phyloP scores from a whole-genome alignment of 2,888 invertebrate species.

The Erebia ligea region DNA sequence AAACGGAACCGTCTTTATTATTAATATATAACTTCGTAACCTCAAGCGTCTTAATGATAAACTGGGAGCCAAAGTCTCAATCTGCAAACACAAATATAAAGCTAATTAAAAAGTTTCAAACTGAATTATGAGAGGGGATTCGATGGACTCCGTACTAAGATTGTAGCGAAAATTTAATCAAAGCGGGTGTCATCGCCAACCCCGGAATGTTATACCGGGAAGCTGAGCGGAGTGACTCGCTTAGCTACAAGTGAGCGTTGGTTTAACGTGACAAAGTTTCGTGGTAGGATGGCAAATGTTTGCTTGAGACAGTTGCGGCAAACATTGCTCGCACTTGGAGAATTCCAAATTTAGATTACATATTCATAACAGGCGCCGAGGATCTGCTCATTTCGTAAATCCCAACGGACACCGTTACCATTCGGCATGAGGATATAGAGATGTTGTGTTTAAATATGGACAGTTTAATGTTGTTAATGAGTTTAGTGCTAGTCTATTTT shows the following conservation, averaged over 20 bases:
- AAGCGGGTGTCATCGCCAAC: constrained; percentile 61
- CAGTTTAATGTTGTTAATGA: background rate
- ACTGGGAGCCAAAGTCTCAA: constrained; percentile 78
- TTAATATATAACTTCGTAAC: constrained; percentile 76
- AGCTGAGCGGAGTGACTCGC: constrained; percentile 33
- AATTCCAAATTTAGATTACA: constrained; percentile 81
- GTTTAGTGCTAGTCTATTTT: background rate
- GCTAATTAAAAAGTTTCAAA: constrained; percentile 83
- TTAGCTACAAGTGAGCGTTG: constrained; percentile 17
- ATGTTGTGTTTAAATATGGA: constrained; percentile 18
- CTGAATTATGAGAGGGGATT: constrained; percentile 83
- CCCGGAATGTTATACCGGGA: constrained; percentile 57
- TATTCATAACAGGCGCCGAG: constrained; percentile 79
- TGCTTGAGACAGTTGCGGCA: constrained; percentile 71
- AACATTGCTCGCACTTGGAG: constrained; percentile 78
- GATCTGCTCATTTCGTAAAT: constrained; percentile 73
- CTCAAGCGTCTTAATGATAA: constrained; percentile 74
- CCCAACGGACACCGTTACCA: constrained; percentile 63
- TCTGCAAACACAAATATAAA: constrained; percentile 83
- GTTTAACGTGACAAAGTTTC: constrained; percentile 44
- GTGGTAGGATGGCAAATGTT: constrained; percentile 62
- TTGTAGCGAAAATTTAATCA: constrained; percentile 77
- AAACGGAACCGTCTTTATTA: constrained; percentile 52
- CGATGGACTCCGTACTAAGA: constrained; percentile 77
- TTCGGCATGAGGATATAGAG: constrained; percentile 49